Conservation (phyloP, 2,797 vertebrate species). For the Acipenser transmontanus region DNA sequence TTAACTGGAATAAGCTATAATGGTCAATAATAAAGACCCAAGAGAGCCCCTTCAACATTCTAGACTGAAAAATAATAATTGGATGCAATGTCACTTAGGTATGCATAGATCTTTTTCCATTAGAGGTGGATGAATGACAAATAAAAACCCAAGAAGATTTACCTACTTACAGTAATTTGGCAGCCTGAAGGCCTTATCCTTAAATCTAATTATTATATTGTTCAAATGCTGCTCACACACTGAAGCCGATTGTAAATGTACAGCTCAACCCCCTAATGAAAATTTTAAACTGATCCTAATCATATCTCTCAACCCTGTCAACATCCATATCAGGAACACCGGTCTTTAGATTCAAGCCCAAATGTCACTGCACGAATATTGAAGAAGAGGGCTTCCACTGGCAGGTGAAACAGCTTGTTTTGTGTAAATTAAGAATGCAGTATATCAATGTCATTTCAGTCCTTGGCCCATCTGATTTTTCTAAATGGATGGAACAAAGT, state of each 20-base stretch:
- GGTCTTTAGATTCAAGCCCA: not conserved
- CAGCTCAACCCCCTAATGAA: conserved; percentile 59
- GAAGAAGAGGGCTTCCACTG: not conserved
- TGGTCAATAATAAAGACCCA: conserved; percentile 71
- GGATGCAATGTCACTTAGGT: conserved; percentile 72
- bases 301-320: conserved; percentile 13
- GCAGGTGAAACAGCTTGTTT: conserved; percentile 1
- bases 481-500: too few species aligned
- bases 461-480: not conserved
- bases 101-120: conserved; percentile 77
- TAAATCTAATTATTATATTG: conserved; percentile 91
- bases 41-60: conserved; percentile 64
- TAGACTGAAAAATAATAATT: conserved; percentile 72
- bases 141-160: conserved; percentile 70
- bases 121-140: conserved; percentile 81
- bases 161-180: conserved; percentile 65
- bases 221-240: conserved; percentile 62
- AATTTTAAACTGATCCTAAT: conserved; percentile 33
- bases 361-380: conserved; percentile 2
- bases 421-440: conserved; percentile 1
- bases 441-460: conserved; percentile 2
- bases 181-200: conserved; percentile 78
- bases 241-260: conserved; percentile 45
- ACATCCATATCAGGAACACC: not conserved
- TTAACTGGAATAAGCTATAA: conserved; percentile 63